Evolutionary conservation across 2,888 invertebrate genomes (phyloP).

Genomic region (Heliothis peltigera): DNA sequence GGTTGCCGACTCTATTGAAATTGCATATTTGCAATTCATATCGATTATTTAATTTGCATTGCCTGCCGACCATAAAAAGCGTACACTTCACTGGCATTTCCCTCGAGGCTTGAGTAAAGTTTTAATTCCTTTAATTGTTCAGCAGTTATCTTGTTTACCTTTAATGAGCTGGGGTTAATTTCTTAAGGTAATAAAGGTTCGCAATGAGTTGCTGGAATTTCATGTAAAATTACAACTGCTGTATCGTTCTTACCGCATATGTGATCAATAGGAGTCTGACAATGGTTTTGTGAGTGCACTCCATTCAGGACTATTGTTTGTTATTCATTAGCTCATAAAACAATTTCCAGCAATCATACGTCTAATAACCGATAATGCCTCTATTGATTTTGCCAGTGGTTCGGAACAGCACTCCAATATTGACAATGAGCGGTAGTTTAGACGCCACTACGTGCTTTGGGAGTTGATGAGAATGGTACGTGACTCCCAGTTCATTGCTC

Average conservation of each 20-base stretch:
- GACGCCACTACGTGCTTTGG: constrained; percentile 85
- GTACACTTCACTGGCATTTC: constrained; percentile 39
- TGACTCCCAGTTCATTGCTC: constrained; percentile 88
- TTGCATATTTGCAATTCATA: constrained; percentile 72
- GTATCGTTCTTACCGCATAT: constrained; percentile 24
- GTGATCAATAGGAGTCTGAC: constrained; percentile 28
- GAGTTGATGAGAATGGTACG: constrained; percentile 85
- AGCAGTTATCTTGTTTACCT: constrained; percentile 50
- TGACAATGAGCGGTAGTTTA: constrained; percentile 90
- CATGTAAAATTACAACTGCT: constrained; percentile 33
- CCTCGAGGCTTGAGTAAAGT: constrained; percentile 44
- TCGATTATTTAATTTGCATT: constrained; percentile 73
- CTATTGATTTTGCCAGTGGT: constrained; percentile 86
- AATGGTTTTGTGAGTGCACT: constrained; percentile 45
- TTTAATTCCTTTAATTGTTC: constrained; percentile 45
- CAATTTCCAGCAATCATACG: constrained; percentile 78
- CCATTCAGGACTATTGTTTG: constrained; percentile 64
- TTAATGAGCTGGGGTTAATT: constrained; percentile 45
- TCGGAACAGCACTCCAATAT: constrained; percentile 85
- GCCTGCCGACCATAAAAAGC: constrained; percentile 37
- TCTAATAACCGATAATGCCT: constrained; percentile 83
- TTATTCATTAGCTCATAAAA: constrained; percentile 76
- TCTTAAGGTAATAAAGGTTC: constrained; percentile 33
- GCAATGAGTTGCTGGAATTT: constrained; percentile 35
- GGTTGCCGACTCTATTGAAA: constrained; percentile 78